These are phyloP conservation scores for Pandemis corylana DNA, from an alignment of 2,888 invertebrate species.

Conservation along the genomic window DNA sequence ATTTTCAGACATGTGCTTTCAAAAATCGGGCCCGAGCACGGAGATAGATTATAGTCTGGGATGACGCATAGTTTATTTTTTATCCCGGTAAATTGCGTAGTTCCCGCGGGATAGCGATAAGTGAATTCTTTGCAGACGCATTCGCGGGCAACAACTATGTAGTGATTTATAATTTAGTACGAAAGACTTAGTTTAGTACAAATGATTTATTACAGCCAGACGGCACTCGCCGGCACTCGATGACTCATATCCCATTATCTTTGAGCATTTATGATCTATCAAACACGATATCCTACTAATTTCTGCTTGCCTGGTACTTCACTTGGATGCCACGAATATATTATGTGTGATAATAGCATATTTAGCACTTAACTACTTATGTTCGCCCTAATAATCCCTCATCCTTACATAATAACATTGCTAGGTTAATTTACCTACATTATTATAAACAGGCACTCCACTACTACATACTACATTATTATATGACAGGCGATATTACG, in stretches of 20 bases:
- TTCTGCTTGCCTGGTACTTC: conserved; percentile 2
- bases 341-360: not conserved
- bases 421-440: not conserved
- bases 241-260: not conserved
- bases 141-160: too few relatives aligned
- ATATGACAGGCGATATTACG: too few relatives aligned
- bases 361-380: not conserved
- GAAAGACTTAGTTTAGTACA: not conserved
- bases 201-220: not conserved
- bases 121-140: too few relatives aligned
- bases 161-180: too few relatives aligned
- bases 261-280: not conserved
- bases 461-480: too few relatives aligned
- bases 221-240: not conserved
- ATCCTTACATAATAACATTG: not conserved
- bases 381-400: not conserved
- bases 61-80: too few relatives aligned
- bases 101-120: too few relatives aligned
- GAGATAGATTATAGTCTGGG: too few relatives aligned
- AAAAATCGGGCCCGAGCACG: too few relatives aligned
- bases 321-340: not conserved
- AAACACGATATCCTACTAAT: conserved; percentile 7
- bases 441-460: too few relatives aligned
- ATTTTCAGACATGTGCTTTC: too few relatives aligned
- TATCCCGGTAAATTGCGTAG: too few relatives aligned